Evolutionary conservation across 2,888 invertebrate species (phyloP), one percentile per base, ranked within the genome.

Genomic region (Drosophila antonietae): DNA sequence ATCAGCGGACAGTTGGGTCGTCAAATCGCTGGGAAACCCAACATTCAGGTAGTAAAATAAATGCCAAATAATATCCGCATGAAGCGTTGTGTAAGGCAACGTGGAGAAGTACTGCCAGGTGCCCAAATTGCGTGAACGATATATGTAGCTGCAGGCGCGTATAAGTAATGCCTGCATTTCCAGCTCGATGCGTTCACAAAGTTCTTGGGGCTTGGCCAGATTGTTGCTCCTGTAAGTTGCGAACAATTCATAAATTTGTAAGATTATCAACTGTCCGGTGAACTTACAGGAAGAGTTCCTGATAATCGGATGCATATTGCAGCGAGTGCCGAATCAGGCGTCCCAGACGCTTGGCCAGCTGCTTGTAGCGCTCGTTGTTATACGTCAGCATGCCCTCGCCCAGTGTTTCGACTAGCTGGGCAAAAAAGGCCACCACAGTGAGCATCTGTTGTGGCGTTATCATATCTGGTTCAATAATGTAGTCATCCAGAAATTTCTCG

Each of bases 41-140:
- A 93, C 93, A 79, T 95, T 95, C 7, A 95, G 91, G 81, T 94
- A 94, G 81, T 95, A 95, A 90, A 95, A 95, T 65, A 96, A 93
- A 84, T 94, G 94, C 95, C 95, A 96, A n/a, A 95, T 89, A 7
- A 94, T 94, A 55, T 93, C 92, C 1, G 93, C 89, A 12, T 95
- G 94, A 35, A 96, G 94, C 53, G 94, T 93, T 71, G 94, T 93
- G 87, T 95, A 96, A 0, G 97, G 96, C 79, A 97, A 93, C 23
- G 95, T 95, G 15, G 96, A 95, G 80, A 97, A 94, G 93, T 96
- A 97, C 91, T 97, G 97, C 96, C 97, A 96, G 3, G 96, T 95
- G 10, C 96, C 96, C 71, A 96, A 93, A 88, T 95, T 95, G 53
- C 95, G 95, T 0, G 96, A 95, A 3, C 95, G 94, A 88, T 96